phyloP scores from a whole-genome alignment of 2,113 vertebrate genomes.

The Pygoscelis antarcticus region DNA sequence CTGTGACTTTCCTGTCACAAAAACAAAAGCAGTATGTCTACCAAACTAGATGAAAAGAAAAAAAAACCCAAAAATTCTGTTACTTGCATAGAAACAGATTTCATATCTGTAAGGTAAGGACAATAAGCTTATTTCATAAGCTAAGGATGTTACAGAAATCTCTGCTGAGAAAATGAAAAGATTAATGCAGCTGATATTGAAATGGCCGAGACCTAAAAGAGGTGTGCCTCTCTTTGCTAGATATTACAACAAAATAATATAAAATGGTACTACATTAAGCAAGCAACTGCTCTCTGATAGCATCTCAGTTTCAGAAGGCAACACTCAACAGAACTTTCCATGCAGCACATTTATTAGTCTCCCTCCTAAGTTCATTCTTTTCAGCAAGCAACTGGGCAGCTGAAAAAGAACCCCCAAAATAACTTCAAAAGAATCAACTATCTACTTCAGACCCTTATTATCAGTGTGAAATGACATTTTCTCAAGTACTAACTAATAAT shows the following conservation, averaged over 20 bases:
- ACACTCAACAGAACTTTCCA: neutral
- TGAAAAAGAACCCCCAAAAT: neutral
- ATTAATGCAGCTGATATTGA: neutral
- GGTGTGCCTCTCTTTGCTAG: neutral
- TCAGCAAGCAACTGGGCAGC: neutral
- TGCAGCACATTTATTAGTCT: neutral
- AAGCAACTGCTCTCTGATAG: neutral
- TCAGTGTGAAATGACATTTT: neutral
- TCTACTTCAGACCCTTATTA: neutral
- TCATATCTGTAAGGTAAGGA: neutral
- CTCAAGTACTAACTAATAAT: neutral
- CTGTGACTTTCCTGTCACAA: neutral
- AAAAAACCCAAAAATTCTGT: neutral
- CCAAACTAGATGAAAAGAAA: neutral
- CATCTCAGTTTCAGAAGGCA: neutral
- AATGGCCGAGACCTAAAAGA: neutral
- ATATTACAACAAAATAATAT: neutral
- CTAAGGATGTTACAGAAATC: neutral
- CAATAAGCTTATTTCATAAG: neutral
- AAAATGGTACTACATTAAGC: neutral
- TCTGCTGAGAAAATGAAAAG: neutral
- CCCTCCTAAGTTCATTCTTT: neutral
- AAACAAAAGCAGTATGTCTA: neutral
- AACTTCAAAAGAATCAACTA: neutral
- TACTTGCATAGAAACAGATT: neutral